Percentiles rank a stretch among this genome's conserved stretches.
phyloP scores from a whole-genome alignment of 92 coral and sea anemone species.

The Actinostola sp. region DNA sequence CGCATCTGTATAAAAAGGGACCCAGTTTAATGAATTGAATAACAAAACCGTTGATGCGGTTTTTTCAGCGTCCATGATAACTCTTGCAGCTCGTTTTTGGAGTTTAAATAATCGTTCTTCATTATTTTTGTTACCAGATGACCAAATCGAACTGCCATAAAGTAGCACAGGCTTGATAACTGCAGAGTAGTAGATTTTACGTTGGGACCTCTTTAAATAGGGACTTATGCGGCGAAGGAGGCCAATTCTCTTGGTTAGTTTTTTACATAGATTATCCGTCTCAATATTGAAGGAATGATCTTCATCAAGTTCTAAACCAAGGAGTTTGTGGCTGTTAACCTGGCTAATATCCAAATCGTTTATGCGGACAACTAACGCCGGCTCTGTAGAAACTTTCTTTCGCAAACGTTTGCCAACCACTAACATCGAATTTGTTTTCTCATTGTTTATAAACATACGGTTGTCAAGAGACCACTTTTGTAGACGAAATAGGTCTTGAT shows the following conservation, averaged over 20 bases:
- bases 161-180: conserved; percentile 27
- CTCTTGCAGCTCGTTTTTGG: conserved; percentile 45
- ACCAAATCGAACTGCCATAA: conserved; percentile 11
- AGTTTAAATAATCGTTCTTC: conserved; percentile 11
- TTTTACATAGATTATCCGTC: conserved; percentile 22
- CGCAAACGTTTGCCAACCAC: conserved; percentile 45
- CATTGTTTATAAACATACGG: conserved; percentile 39
- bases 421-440: conserved; percentile 42
- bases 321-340: conserved; percentile 22
- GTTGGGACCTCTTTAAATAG: conserved; percentile 16
- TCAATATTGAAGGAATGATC: conserved; percentile 8
- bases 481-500: conserved; percentile 36
- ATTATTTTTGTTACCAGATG: neutral
- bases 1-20: conserved; percentile 25
- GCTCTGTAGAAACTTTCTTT: conserved; percentile 17
- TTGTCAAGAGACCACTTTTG: conserved; percentile 33
- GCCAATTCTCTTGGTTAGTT: conserved; percentile 31
- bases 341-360: neutral
- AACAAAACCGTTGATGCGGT: conserved; percentile 12
- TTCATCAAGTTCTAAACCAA: conserved; percentile 19
- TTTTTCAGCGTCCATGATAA: conserved; percentile 13
- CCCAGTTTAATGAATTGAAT: conserved; percentile 38
- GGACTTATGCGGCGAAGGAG: conserved; percentile 30
- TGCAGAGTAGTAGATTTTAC: conserved; percentile 13
- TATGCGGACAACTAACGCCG: conserved; percentile 2